Evolutionary conservation across 2,113 vertebrate genomes (phyloP).

Genomic region (Chinchilla lanigera): DNA sequence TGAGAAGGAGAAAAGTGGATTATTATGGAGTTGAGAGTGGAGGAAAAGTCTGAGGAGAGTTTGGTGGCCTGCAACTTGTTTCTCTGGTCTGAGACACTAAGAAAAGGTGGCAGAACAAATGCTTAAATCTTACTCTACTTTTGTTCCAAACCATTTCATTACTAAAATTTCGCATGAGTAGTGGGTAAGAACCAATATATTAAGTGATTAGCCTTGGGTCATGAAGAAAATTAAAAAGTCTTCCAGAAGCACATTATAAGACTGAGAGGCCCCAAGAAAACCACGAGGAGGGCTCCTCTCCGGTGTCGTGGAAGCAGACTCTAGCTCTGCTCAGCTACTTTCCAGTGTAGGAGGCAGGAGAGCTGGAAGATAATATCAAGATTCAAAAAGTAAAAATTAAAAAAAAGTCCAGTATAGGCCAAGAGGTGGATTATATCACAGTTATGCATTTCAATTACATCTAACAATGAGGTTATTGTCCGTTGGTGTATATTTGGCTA

Average conservation of each 20-base stretch:
- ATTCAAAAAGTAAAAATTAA: neutral
- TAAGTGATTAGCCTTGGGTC: neutral
- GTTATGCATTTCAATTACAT: neutral
- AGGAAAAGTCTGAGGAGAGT: neutral
- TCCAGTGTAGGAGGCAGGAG: neutral
- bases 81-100: neutral
- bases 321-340: neutral
- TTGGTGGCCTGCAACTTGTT: neutral
- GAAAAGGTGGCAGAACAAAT: neutral
- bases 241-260: neutral
- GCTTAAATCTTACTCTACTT: fast-evolving
- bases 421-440: neutral
- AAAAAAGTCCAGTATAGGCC: neutral
- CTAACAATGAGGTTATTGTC: neutral
- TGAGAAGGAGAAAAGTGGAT: neutral
- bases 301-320: neutral
- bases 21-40: neutral
- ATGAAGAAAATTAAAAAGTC: neutral
- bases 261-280: neutral
- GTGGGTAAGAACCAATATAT: neutral
- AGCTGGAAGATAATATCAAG: neutral
- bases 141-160: too few species aligned
- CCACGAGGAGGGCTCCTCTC: neutral
- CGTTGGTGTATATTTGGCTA: neutral
- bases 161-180: neutral